Conservation (phyloP, 1,140 invertebrate genomes). For the Chymomyza costata region DNA sequence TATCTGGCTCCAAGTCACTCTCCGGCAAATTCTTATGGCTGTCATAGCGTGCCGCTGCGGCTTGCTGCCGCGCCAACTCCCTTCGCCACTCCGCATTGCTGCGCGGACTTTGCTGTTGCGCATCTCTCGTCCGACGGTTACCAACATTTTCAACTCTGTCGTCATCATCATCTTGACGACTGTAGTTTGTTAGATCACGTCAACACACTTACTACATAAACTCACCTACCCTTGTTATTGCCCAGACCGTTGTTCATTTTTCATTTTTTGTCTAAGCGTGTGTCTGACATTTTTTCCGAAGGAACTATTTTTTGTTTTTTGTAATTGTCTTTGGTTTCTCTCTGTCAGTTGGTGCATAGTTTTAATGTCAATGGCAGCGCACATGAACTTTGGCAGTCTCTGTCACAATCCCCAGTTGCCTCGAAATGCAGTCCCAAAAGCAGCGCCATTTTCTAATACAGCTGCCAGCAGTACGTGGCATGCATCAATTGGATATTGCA, state of each 20-base stretch:
- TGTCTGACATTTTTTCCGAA: constrained; percentile 62
- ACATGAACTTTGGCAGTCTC: constrained; percentile 26
- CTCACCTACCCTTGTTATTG: constrained; percentile 53
- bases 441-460: too few relatives aligned
- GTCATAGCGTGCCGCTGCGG: too few relatives aligned
- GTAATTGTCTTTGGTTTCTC: constrained; percentile 2
- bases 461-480: too few relatives aligned
- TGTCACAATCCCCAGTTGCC: too few relatives aligned
- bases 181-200: not conserved
- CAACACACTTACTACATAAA: constrained; percentile 5
- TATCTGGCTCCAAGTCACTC: too few relatives aligned
- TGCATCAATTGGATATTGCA: not conserved
- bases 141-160: constrained; percentile 13
- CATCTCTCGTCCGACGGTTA: too few relatives aligned
- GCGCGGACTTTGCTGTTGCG: too few relatives aligned
- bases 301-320: too few relatives aligned
- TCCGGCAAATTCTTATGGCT: not conserved
- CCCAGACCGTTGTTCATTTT: constrained; percentile 56
- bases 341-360: constrained; percentile 13
- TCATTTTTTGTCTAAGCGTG: constrained; percentile 28
- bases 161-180: too few relatives aligned
- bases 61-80: too few relatives aligned
- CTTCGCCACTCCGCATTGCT: too few relatives aligned
- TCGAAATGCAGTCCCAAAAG: too few relatives aligned
- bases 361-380: constrained; percentile 32